Base-by-base conservation (phyloP, 2,888 invertebrate species). In the Oxycera nigricornis region DNA sequence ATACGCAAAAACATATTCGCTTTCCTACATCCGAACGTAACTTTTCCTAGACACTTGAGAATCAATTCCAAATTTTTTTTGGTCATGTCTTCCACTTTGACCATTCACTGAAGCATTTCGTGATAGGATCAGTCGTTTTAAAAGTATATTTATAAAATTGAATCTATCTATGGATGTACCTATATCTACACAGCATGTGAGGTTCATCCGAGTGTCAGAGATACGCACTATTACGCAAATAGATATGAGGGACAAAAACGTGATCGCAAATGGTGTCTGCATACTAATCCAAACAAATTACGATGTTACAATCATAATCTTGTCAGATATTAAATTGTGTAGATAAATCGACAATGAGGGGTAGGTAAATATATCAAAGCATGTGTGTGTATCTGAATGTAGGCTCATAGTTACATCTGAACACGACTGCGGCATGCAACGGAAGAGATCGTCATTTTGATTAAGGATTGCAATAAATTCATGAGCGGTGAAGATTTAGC, bases 391-490 rank as follows among this genome's bases (percentile, higher is more conserved):
- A 22, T 55, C 20, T 55, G 55, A 20, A 22, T 4, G 0, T 17
- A 20, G 3, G 55, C 6, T 9, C 39, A 39, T 55, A 3, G 20
- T 11, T 2, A 20, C 24, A 6, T 55, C 17, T 59, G 59, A 9
- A 30, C 24, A 30, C 22, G 30, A n/a, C n/a, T 30, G 59, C 30
- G 17, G 11, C 26, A 28, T 30, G 26, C 59, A 59, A n/a, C 59
- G 59, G 59, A 59, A 59, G 59, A 59, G 28, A 59, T 59, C 59
- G 59, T 59, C 59, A 59, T 30, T 59, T 59, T 59, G 59, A 28
- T 59, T 59, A 59, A 59, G 59, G 59, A 59, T 59, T 59, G 59
- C 9, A 59, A 59, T 59, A 59, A 59, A 59, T 59, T 59, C 30
- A n/a, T 30, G 28, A 30, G 20, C 11, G 24, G 59, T 20, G 28